phyloP scores from a whole-genome alignment of 2,888 invertebrate species.

The Dryobota labecula region DNA sequence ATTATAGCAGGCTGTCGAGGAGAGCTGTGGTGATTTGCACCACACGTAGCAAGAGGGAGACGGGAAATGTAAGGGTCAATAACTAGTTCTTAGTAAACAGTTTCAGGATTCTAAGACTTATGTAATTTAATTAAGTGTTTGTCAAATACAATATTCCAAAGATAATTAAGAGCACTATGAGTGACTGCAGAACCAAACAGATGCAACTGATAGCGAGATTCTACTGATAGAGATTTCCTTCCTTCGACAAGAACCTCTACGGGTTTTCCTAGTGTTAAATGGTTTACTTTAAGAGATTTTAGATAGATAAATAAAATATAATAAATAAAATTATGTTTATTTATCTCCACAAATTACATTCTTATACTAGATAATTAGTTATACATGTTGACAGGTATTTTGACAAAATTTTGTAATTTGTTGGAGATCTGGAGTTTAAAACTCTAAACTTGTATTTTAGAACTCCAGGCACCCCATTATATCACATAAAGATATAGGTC shows the following conservation, averaged over 20 bases:
- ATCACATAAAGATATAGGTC: no score
- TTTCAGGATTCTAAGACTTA: not conserved
- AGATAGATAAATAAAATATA: not conserved
- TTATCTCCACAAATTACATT: no score
- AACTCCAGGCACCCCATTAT: no score
- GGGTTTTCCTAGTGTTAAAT: not conserved
- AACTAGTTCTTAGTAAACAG: no score
- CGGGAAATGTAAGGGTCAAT: not conserved
- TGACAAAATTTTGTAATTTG: no score
- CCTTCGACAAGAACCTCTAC: not conserved
- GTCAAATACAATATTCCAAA: not conserved
- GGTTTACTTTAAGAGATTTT: not conserved
- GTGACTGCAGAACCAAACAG: not conserved
- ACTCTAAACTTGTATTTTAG: no score
- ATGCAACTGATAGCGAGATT: not conserved
- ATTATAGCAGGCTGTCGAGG: no score
- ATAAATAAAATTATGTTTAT: no score
- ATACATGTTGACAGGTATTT: no score
- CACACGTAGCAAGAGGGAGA: slow-evolving; percentile 35
- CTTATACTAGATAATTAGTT: no score
- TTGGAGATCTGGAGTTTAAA: no score
- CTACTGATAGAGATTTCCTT: not conserved
- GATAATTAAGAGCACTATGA: not conserved
- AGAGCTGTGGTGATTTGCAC: no score
- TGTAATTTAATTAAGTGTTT: not conserved